Conservation (phyloP, 2,888 invertebrate species). For the Cancer borealis region DNA sequence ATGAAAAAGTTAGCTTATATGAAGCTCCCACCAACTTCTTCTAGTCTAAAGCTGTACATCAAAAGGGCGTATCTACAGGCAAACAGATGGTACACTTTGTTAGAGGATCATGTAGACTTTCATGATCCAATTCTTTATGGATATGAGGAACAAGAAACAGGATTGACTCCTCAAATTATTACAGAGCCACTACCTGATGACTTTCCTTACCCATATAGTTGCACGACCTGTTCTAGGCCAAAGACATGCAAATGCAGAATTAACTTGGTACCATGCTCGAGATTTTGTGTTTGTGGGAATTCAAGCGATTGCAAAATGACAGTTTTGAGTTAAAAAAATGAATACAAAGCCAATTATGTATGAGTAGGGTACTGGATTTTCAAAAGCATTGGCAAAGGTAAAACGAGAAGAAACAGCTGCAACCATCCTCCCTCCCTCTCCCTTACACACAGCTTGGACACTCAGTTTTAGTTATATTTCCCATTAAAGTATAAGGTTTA, state of each 20-base stretch:
- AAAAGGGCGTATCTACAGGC: constrained; percentile 43
- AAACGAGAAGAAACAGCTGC: too few relatives aligned
- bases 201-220: not conserved
- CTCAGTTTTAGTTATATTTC: too few relatives aligned
- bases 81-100: not conserved
- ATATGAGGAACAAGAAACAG: constrained; percentile 47
- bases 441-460: too few relatives aligned
- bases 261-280: not conserved
- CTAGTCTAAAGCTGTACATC: constrained; percentile 35
- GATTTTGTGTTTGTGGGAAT: not conserved
- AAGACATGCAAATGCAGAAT: not conserved
- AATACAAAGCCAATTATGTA: not conserved
- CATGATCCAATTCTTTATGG: constrained; percentile 39
- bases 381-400: too few relatives aligned
- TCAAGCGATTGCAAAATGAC: not conserved
- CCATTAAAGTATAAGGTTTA: too few relatives aligned
- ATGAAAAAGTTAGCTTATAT: constrained; percentile 44
- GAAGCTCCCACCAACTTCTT: constrained; percentile 44
- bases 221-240: not conserved
- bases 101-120: constrained; percentile 16
- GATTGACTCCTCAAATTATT: constrained; percentile 32
- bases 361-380: too few relatives aligned
- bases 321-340: not conserved
- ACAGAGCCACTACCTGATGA: too few relatives aligned
- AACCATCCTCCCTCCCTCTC: too few relatives aligned